Evolutionary conservation across 2,888 invertebrate species (phyloP), one percentile per base, ranked within the genome.

Genomic region (Malthinus flaveolus): DNA sequence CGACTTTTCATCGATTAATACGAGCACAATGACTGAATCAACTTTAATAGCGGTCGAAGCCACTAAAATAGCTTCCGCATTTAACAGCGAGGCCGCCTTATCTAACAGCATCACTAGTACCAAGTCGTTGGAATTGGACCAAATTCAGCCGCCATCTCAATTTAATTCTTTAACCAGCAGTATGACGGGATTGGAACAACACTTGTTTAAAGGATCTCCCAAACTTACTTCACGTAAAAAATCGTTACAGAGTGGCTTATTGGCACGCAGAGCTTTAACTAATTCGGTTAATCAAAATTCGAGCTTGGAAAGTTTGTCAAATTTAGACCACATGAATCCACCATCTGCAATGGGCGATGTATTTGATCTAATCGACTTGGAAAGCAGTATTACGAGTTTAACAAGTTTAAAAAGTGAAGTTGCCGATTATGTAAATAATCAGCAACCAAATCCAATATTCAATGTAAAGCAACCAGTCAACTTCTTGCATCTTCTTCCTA

Each of bases 331-430:
- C 62, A 85, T 93, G 2, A 91, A 91, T 73, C 93, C 93, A 2
- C 93, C 94, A 0, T 91, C 92, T 0, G 84, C 89, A 63, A 88
- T 93, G 87, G 90, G 90, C 56, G 71, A 67, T 5, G 66, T 74
- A 3, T 56, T 71, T 70, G 83, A 87, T 67, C 75, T 88, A 4
- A 69, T 84, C 1, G 93, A 94, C 68, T 85, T 90, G 85, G 90
- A 90, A 65, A 86, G 87, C 61, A 93, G 93, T 64, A 90, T 93
- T 87, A 80, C 90, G 9, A 93, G 93, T 53, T 90, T 93, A 0
- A 89, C 90, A 0, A 93, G 93, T 73, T 88, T 93, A 56, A 88
- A 88, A 23, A 92, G 90, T 0, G 93, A 93, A 78, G 84, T 88
- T 3, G 89, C 85, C 0, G 46, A 56, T 33, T 36, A 12, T 6